Evolutionary conservation across 1,140 invertebrate genomes (phyloP), one percentile per base, ranked within the genome.

Genomic region (Agrypnia vestita): DNA sequence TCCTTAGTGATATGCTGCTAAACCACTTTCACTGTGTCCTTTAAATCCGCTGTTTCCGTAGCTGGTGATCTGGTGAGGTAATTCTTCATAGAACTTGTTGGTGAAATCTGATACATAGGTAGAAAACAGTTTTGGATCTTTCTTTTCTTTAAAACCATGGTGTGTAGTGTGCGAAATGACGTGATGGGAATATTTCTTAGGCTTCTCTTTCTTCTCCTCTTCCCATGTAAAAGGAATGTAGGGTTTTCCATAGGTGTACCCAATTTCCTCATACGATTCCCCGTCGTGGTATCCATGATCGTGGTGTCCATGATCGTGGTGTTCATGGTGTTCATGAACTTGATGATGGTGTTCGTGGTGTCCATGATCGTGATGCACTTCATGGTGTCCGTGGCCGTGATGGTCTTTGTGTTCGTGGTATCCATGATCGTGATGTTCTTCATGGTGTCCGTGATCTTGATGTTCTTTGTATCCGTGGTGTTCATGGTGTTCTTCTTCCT

Each of bases 11-110:
- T 3, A 35, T 6, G 25, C 25, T 3, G 1, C 25, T 35, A 35
- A 6, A 1, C 25, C 25, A 35, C 25, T 35, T 6, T 64, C 35
- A 13, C 35, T 25, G 25, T 64, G 61, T 64, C 61, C 61, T 64
- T 44, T 64, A 35, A 64, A 64, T n/a, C 35, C 35, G 1, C 11
- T 0, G 61, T 64, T 64, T 7, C 61, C 61, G 8, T 64, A 64
- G 8, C 17, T 59, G 4, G 55, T 59, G 55, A 59, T 59, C 55
- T 59, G 7, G 12, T 59, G 55, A 19, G 55, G 15, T 19, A 59
- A 0, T 59, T n/a, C 55, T 21, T 59, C 17, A 0, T 7, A 21
- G 55, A 59, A 59, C 7, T 59, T 15, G 11, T 59, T 19, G 55
- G 15, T 59, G 7, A 59, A 59, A 9, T 59, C 55, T 19, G 55